Conservation (phyloP, 2,797 vertebrate genomes). For the Sebastes melanostomus region DNA sequence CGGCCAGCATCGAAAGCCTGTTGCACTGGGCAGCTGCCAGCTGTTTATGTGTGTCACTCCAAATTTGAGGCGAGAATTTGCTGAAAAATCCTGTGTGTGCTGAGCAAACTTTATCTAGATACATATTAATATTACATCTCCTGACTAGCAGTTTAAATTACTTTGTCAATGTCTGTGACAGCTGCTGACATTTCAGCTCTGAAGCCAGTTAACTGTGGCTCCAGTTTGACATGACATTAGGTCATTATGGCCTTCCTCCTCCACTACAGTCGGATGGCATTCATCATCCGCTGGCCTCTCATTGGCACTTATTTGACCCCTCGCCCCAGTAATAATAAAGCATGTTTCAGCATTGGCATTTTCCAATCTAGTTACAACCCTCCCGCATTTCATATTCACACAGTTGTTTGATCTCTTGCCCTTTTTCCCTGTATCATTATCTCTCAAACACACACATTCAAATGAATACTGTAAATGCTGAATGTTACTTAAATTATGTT, state of each 20-base stretch:
- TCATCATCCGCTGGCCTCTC: conserved; percentile 26
- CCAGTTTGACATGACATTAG: conserved; percentile 25
- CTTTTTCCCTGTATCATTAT: conserved; percentile 1
- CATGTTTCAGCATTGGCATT: conserved; percentile 14
- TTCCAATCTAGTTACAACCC: conserved; percentile 33
- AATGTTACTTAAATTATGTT: not conserved
- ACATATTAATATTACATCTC: not conserved
- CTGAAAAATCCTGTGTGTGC: not conserved
- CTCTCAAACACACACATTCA: not conserved
- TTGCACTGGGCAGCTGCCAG: conserved; percentile 36
- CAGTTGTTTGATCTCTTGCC: conserved; percentile 32
- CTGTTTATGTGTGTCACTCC: conserved; percentile 31
- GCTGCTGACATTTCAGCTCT: conserved; percentile 31
- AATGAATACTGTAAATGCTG: not conserved
- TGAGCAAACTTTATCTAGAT: not conserved
- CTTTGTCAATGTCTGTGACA: conserved; percentile 33
- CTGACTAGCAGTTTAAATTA: not conserved
- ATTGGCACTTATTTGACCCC: conserved; percentile 29
- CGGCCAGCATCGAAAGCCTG: conserved; percentile 14
- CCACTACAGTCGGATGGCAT: conserved; percentile 32
- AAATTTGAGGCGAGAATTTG: conserved; percentile 6
- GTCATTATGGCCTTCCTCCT: conserved; percentile 23
- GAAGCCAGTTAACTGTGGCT: conserved; percentile 27
- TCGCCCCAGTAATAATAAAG: conserved; percentile 30
- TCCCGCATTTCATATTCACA: conserved; percentile 6